These are phyloP conservation scores for Coracopsis vasa DNA, from an alignment of 2,113 vertebrate genomes.

Conservation along the genomic window DNA sequence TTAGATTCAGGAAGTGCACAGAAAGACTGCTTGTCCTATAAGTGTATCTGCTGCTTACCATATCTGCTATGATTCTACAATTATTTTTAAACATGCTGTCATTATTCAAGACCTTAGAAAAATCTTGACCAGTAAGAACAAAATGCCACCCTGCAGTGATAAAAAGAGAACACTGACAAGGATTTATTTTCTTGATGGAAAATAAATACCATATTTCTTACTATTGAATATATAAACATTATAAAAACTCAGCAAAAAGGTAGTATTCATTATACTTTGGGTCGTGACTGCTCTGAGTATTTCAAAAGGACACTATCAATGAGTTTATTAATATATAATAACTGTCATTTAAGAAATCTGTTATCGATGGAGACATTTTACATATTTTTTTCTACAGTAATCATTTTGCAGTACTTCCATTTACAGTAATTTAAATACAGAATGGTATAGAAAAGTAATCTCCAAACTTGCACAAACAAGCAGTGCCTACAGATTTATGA, in stretches of 20 bases:
- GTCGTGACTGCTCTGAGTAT: background rate
- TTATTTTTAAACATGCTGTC: background rate
- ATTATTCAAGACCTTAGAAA: background rate
- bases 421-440: background rate
- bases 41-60: background rate
- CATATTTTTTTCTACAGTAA: background rate
- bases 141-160: background rate
- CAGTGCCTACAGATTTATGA: background rate
- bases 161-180: background rate
- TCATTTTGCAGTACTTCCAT: rapidly evolving
- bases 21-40: background rate
- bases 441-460: background rate
- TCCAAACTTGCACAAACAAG: background rate
- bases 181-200: background rate
- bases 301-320: background rate
- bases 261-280: background rate
- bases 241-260: background rate
- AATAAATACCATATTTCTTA: background rate
- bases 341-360: background rate
- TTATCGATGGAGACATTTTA: background rate
- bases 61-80: background rate
- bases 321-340: background rate
- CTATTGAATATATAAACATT: background rate
- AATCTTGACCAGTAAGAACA: background rate
- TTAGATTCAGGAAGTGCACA: background rate